Conservation (phyloP, 2,113 vertebrate species). For the Malurus melanocephalus region DNA sequence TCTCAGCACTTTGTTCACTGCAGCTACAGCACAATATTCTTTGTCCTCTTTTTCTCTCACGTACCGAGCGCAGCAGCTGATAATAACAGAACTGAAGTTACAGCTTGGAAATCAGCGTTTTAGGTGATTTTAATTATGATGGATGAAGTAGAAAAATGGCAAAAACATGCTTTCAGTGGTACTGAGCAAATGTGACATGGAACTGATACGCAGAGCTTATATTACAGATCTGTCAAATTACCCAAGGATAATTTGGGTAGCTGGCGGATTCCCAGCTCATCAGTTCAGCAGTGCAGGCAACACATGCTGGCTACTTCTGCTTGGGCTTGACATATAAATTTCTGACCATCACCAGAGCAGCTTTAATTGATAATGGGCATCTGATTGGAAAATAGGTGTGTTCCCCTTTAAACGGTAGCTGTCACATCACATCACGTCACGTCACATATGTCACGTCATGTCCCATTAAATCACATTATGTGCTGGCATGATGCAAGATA, state of each 20-base stretch:
- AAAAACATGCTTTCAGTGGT: conserved; percentile 38
- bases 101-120: conserved; percentile 36
- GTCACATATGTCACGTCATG: conserved; percentile 51
- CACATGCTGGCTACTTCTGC: conserved; percentile 21
- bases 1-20: background rate
- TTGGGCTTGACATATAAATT: conserved; percentile 1
- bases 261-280: conserved; percentile 51
- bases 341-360: conserved; percentile 45
- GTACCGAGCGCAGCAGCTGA: background rate
- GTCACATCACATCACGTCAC: conserved; percentile 57
- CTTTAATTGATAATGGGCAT: conserved; percentile 56
- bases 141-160: conserved; percentile 47
- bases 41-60: background rate
- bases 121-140: conserved; percentile 55
- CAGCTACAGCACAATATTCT: background rate
- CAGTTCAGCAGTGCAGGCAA: conserved; percentile 10
- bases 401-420: conserved; percentile 56
- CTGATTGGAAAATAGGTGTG: conserved; percentile 57
- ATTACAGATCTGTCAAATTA: conserved; percentile 57
- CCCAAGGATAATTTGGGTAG: conserved; percentile 29
- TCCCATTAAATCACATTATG: conserved; percentile 62
- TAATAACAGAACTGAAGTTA: conserved; percentile 14
- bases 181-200: conserved; percentile 34
- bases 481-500: conserved; percentile 48
- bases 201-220: conserved; percentile 42